Base-by-base conservation (phyloP, 2,113 vertebrate genomes). In the Oreochromis tanganicae region DNA sequence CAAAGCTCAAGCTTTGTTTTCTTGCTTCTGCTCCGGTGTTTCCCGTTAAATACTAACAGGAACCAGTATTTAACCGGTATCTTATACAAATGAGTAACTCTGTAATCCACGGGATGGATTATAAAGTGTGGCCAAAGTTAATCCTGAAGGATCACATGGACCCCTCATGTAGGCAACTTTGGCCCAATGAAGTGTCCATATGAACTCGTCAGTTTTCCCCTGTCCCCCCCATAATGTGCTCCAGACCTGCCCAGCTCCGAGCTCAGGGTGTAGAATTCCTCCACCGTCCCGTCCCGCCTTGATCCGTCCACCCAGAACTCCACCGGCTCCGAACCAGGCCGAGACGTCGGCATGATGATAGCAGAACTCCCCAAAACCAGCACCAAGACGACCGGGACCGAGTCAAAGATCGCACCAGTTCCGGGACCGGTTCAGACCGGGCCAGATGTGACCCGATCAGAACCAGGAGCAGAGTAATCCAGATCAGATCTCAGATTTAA, bases 231-330 rank as follows among this genome's bases (percentile, higher is more conserved):
- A 17, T 50, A 10, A 66, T 19, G 71, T 5, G 80, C 84, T 88
- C 78, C 92, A 81, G 92, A 97, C 97, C 97, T 95, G 94, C 96
- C 96, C 86, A 97, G 92, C 92, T 97, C 95, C 0, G 92, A 90
- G 57, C 97, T 96, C 96, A 97, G 92, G 50, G 80, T 38, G 93
- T 97, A 98, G 94, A 97, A 96, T 17, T 97, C 97, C 82, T 97
- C 97, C 92, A 98, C 94, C 10, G 96, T 85, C 9, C 92, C 95
- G 91, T 97, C 96, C 57, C 97, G 95, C 50, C 95, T 95, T 46
- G 97, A 98, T 5, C 97, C 97, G 2, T 98, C 97, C 81, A 98
- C 97, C 97, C 97, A 98, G 93, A 96, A 98, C 81, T 97, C 97
- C 90, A 94, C 94, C 6, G 94, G 88, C 55, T 92, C 93, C 9